Evolutionary conservation across 1,140 invertebrate genomes (phyloP).

Genomic region (Hermatobates lingyangjiaoensis): DNA sequence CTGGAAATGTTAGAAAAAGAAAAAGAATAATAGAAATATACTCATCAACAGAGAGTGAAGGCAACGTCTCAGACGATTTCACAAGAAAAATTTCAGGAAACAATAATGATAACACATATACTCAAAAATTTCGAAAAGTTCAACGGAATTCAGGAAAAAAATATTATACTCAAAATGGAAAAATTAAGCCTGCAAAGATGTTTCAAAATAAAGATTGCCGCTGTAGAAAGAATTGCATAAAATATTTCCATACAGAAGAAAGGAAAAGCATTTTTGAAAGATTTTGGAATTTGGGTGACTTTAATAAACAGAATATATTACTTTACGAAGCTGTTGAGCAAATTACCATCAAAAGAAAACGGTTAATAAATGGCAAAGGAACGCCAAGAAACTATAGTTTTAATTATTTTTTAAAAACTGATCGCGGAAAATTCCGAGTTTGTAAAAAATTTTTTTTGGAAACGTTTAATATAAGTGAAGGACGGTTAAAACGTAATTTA

Average conservation of each 20-base stretch:
- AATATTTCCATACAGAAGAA: slow-evolving; percentile 11
- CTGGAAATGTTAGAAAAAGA: background rate
- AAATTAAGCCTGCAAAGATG: slow-evolving; percentile 10
- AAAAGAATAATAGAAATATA: background rate
- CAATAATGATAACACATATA: background rate
- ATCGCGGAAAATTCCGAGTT: too few species aligned
- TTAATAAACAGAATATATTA: slow-evolving; percentile 13
- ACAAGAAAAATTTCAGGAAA: background rate
- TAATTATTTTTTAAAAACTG: slow-evolving; percentile 10
- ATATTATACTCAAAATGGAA: slow-evolving; percentile 1
- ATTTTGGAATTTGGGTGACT: slow-evolving; percentile 14
- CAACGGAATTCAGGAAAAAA: background rate
- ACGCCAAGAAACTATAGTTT: slow-evolving; percentile 7
- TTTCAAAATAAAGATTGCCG: slow-evolving; percentile 13
- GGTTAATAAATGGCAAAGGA: slow-evolving; percentile 6
- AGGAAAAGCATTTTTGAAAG: slow-evolving; percentile 13
- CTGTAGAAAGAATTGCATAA: slow-evolving; percentile 10
- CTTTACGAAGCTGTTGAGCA: slow-evolving; percentile 9
- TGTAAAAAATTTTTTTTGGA: too few species aligned
- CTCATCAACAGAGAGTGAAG: background rate
- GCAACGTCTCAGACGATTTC: too few species aligned
- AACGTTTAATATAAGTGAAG: too few species aligned
- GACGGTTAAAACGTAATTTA: too few species aligned
- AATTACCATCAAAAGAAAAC: slow-evolving; percentile 7
- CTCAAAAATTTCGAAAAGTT: background rate